These are phyloP conservation scores for Halesus radiatus DNA, from an alignment of 1,140 invertebrate genomes.

Conservation along the genomic window DNA sequence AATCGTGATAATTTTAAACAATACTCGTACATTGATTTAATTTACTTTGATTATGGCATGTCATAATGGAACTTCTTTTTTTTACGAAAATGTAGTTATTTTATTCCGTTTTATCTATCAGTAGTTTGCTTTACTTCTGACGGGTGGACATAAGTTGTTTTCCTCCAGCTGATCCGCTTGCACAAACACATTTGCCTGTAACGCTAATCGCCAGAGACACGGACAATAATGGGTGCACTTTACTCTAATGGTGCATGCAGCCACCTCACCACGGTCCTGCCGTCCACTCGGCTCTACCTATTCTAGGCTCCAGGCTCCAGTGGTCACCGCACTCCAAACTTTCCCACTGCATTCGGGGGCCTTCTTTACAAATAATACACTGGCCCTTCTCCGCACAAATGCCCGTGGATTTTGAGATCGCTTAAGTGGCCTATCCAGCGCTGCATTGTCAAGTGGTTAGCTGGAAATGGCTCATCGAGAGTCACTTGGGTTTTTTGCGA, in stretches of 20 bases:
- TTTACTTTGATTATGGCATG: too few relatives aligned
- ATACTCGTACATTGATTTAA: too few relatives aligned
- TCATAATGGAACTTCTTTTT: too few relatives aligned
- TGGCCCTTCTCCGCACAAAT: constrained; percentile 14
- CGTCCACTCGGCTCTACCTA: too few relatives aligned
- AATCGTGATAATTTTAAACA: too few relatives aligned
- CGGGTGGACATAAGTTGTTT: too few relatives aligned
- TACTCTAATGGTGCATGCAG: constrained; percentile 33
- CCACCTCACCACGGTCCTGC: background rate
- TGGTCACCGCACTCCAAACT: constrained; percentile 42
- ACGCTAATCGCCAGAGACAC: constrained; percentile 38
- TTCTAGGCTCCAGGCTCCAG: background rate
- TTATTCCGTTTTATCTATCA: too few relatives aligned
- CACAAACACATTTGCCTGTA: constrained; percentile 1
- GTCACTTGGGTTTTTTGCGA: constrained; percentile 45
- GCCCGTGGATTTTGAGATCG: constrained; percentile 24
- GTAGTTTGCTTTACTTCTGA: too few relatives aligned
- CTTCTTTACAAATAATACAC: constrained; percentile 31
- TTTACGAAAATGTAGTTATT: too few relatives aligned
- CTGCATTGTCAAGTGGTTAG: constrained; percentile 42
- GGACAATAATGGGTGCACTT: constrained; percentile 42
- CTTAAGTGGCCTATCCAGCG: constrained; percentile 26
- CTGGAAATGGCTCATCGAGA: constrained; percentile 45
- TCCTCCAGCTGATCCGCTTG: too few relatives aligned
- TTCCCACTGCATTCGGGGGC: constrained; percentile 35